Evolutionary conservation across 2,797 vertebrate genomes (phyloP).

Genomic region (Ictinia mississippiensis): DNA sequence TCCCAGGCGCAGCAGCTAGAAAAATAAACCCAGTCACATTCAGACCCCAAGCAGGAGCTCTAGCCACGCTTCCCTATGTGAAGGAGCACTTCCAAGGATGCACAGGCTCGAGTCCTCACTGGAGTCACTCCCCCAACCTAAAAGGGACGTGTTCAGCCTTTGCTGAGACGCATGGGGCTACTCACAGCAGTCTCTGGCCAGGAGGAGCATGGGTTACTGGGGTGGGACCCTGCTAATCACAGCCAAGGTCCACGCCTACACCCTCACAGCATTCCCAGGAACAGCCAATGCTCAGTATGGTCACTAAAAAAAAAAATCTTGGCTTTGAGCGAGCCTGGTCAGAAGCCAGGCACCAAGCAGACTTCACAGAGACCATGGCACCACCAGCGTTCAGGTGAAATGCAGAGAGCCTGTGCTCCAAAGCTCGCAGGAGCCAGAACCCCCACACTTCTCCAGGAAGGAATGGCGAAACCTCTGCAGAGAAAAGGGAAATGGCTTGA

Average conservation of each 20-base stretch:
- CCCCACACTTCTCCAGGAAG: background rate
- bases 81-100: background rate
- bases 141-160: background rate
- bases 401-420: background rate
- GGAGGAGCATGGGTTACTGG: accelerated
- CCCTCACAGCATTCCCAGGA: background rate
- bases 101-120: background rate
- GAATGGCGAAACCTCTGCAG: background rate
- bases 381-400: accelerated
- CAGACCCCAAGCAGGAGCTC: background rate
- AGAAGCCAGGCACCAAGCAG: background rate
- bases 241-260: background rate
- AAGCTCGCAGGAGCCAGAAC: background rate
- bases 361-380: background rate
- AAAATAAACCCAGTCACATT: background rate
- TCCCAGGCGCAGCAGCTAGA: background rate
- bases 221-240: background rate
- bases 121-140: background rate
- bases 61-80: background rate
- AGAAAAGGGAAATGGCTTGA: background rate
- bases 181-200: background rate
- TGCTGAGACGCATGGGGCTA: accelerated
- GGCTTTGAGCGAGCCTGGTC: background rate
- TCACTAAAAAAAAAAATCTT: background rate
- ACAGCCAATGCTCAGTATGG: background rate